A percentile compares a stretch with the other conserved stretches of the same genome.
Conservation (phyloP, 2,797 vertebrate genomes). For the Otolemur crassicaudatus region DNA sequence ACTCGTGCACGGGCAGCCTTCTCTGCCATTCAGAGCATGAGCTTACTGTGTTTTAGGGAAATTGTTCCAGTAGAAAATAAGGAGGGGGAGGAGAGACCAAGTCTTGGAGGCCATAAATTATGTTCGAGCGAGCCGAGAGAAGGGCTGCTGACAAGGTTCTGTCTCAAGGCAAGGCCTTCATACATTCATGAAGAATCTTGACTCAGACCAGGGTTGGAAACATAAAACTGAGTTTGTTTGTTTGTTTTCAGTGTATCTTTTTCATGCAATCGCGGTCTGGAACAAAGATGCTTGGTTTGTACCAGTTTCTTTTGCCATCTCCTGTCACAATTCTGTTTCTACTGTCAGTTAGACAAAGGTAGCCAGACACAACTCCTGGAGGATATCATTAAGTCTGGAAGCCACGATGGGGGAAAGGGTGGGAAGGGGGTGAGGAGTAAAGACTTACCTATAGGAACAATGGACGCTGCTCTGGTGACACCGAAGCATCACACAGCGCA, state of each 20-base stretch:
- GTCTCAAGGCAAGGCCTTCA: background rate
- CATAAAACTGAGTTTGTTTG: background rate
- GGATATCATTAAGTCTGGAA: background rate
- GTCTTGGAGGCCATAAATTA: background rate
- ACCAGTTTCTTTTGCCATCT: background rate
- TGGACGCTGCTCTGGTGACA: too few species aligned
- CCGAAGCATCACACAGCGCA: too few species aligned
- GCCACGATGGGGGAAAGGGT: too few species aligned
- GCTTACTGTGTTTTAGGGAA: background rate
- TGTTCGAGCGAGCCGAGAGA: background rate
- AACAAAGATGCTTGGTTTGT: background rate
- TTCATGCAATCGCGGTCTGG: background rate
- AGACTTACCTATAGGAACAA: too few species aligned
- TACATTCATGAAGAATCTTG: background rate
- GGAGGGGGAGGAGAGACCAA: background rate
- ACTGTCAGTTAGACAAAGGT: background rate
- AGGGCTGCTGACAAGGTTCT: background rate
- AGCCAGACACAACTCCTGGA: background rate
- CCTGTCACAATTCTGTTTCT: background rate
- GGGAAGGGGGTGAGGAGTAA: too few species aligned
- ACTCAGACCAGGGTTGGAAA: background rate
- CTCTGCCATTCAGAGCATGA: constrained; percentile 8
- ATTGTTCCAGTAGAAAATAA: background rate
- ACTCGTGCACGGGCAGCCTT: fast-evolving
- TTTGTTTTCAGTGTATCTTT: background rate